Evolutionary conservation across 2,888 invertebrate genomes (phyloP).

Genomic region (Eupeodes latifasciatus): DNA sequence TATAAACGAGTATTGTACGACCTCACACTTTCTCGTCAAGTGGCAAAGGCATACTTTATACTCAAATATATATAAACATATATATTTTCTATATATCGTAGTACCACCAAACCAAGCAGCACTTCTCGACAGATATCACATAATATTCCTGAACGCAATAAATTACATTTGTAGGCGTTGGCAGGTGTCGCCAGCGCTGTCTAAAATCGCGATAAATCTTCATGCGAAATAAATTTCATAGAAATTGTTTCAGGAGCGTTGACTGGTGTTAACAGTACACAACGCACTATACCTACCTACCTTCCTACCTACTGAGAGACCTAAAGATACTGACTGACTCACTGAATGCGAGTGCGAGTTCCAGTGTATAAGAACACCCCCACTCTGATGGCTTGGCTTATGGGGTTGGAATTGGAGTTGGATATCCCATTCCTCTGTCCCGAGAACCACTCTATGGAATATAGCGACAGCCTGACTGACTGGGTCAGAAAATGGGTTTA

Average conservation of each 20-base stretch:
- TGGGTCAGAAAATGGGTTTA: constrained; percentile 73
- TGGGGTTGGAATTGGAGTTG: not conserved
- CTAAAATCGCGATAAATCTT: constrained; percentile 85
- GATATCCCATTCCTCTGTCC: not conserved
- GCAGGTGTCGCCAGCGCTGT: constrained; percentile 85
- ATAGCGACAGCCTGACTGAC: constrained; percentile 58
- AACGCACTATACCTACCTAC: not conserved
- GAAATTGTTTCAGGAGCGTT: constrained; percentile 82
- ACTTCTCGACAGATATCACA: constrained; percentile 78
- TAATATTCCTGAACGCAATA: constrained; percentile 81
- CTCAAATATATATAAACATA: not conserved
- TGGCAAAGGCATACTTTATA: constrained; percentile 25
- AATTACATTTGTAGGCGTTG: constrained; percentile 85
- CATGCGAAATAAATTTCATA: constrained; percentile 84
- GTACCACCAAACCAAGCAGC: constrained; percentile 65
- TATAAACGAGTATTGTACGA: constrained; percentile 11
- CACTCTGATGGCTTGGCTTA: not conserved
- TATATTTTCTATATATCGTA: not conserved
- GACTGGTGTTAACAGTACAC: constrained; percentile 53
- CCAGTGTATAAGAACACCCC: not conserved
- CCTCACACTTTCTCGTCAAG: constrained; percentile 65
- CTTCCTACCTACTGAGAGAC: not conserved
- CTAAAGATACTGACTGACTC: not conserved
- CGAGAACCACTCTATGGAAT: not conserved
- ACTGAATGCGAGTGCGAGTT: no score